Evolutionary conservation across 2,113 vertebrate species (phyloP).

Genomic region (Mixornis gularis): DNA sequence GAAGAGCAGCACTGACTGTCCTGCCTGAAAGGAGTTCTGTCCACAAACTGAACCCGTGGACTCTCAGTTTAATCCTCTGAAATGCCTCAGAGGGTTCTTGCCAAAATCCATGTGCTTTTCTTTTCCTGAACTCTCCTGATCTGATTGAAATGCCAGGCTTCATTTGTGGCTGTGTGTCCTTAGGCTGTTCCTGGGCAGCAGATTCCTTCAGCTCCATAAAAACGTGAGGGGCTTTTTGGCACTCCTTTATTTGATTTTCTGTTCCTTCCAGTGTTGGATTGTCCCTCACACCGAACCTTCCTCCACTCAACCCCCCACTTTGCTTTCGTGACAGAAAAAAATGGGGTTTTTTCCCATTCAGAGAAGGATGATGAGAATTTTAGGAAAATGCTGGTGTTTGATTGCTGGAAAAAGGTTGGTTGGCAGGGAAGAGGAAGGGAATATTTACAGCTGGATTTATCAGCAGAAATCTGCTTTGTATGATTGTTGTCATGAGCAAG

Average conservation of each 20-base stretch:
- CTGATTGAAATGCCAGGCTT: slow-evolving; percentile 71
- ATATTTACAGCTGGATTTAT: background rate
- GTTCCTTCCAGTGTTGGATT: background rate
- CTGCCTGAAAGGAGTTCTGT: background rate
- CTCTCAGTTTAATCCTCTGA: background rate
- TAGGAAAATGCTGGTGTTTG: background rate
- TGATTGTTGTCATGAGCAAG: background rate
- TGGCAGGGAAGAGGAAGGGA: background rate
- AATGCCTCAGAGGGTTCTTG: background rate
- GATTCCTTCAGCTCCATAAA: slow-evolving; percentile 74
- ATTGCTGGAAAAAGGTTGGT: background rate
- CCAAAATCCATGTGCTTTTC: background rate
- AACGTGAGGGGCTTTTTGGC: slow-evolving; percentile 63
- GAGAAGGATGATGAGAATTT: background rate
- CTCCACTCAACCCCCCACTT: background rate
- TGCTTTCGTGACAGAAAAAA: background rate
- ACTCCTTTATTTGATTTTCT: background rate
- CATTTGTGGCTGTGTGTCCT: slow-evolving; percentile 71
- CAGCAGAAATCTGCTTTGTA: background rate
- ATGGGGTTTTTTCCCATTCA: background rate
- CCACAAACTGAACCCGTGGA: background rate
- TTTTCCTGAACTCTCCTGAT: slow-evolving; percentile 50
- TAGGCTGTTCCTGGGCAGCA: slow-evolving; percentile 71
- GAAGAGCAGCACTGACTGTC: background rate
- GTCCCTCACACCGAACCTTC: background rate